Base-by-base conservation (phyloP, 2,113 vertebrate species). In the Channa argus region DNA sequence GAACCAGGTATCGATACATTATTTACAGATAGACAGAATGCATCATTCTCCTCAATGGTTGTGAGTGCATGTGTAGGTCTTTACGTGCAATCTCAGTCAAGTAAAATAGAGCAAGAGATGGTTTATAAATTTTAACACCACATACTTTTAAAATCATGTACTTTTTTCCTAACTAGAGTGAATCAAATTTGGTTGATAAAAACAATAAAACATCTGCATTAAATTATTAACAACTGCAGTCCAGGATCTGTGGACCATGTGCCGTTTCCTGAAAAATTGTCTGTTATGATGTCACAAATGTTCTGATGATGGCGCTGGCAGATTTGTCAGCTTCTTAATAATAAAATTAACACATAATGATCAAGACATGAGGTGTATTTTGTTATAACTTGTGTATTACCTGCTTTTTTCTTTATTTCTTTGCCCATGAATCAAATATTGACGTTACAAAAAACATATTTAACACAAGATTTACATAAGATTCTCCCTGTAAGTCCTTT, bases 11-110 rank as follows among this genome's bases (percentile, higher is more conserved):
- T 77, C 68, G 38, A 52, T 77, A 80, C 63, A 80, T 55, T 78
- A 83, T 85, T 74, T 86, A 89, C 77, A 90, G 51, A 83, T 24
- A 47, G 38, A 70, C 55, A 73, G 45, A 83, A 60, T 37, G 37
- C 10, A 49, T 46, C 62, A 62, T 68, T 73, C 53, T 43, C 51
- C 7, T 62, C n/a, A 45, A 45, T 50, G 44, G 33, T 52, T 41
- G 39, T 56, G 37, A 43, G 33, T 51, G 46, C 14, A 43, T 5
- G 65, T 83, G 54, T 71, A 15, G 39, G 41, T 72, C 11, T 47
- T 46, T 14, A 10, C 50, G 59, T 75, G 47, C 2, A 24, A n/a
- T 66, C 46, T 33, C 36, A 34, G 38, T 52, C 46, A 62, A 43
- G 24, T 68, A 39, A 50, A 33, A 13, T 45, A 44, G 64, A 59